Evolutionary conservation across 92 coral and sea anemone genomes (phyloP).

Genomic region (Phymanthus crucifer): DNA sequence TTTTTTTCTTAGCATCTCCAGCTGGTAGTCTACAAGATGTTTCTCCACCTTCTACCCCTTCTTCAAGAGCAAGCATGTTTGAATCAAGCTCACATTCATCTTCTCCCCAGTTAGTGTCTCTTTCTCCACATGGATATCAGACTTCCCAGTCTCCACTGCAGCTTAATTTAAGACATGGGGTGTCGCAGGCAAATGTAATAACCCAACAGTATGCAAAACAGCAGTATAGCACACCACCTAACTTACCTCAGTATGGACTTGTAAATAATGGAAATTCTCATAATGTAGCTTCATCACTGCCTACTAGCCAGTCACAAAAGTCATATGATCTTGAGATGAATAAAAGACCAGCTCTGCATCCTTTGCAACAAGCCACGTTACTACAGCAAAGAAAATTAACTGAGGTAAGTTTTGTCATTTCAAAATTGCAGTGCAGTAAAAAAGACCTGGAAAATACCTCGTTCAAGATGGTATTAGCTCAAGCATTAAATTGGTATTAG

Average conservation of each 20-base stretch:
- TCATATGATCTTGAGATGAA: constrained; percentile 57
- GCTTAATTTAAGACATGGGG: constrained; percentile 58
- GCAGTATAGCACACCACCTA: constrained; percentile 45
- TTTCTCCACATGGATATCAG: constrained; percentile 74
- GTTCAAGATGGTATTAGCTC: no score
- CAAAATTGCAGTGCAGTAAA: no score
- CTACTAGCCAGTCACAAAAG: constrained; percentile 48
- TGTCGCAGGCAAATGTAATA: constrained; percentile 46
- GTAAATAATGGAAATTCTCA: constrained; percentile 58
- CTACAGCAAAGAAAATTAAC: constrained; percentile 82
- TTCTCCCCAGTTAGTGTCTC: constrained; percentile 82
- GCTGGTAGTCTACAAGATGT: constrained; percentile 93
- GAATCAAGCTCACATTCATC: constrained; percentile 70
- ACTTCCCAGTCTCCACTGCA: constrained; percentile 74
- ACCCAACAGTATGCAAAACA: constrained; percentile 61
- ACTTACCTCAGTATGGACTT: constrained; percentile 69
- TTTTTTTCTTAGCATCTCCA: constrained; percentile 71
- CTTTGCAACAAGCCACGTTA: constrained; percentile 96
- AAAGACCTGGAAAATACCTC: no score
- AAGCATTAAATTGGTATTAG: no score
- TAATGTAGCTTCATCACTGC: constrained; percentile 34
- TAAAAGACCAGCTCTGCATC: constrained; percentile 88
- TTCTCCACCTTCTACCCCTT: constrained; percentile 96
- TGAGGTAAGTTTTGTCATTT: constrained; percentile 45
- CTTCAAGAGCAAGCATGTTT: constrained; percentile 70